These are phyloP conservation scores for Sternotherus odoratus DNA, from an alignment of 2,797 vertebrate genomes.

Conservation along the genomic window DNA sequence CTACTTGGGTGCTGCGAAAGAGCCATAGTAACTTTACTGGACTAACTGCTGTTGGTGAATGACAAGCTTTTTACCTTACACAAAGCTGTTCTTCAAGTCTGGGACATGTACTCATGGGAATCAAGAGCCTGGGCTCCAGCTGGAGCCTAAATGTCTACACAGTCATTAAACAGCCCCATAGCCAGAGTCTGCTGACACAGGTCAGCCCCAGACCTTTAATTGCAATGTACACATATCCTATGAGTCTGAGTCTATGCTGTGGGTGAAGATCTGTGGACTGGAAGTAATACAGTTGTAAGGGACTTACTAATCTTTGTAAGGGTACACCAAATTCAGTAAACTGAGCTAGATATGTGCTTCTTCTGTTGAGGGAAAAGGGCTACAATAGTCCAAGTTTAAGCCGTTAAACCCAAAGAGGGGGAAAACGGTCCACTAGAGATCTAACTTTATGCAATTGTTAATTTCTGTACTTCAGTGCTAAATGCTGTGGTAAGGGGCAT, in stretches of 20 bases:
- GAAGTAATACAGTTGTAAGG: slow-evolving; percentile 32
- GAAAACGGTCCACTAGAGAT: neutral
- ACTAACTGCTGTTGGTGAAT: neutral
- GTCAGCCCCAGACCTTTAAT: neutral
- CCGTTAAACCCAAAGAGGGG: neutral
- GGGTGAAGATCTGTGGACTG: neutral
- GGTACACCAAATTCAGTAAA: slow-evolving; percentile 10
- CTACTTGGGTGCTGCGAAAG: neutral
- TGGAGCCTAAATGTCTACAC: too few relatives aligned
- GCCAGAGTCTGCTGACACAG: neutral
- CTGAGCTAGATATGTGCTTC: slow-evolving; percentile 48
- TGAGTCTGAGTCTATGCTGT: neutral
- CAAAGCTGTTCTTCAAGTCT: neutral
- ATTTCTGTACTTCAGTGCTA: neutral
- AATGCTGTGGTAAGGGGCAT: slow-evolving; percentile 13
- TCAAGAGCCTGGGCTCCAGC: too few relatives aligned
- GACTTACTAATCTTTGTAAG: slow-evolving; percentile 16
- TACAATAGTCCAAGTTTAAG: slow-evolving; percentile 42
- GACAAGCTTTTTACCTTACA: neutral
- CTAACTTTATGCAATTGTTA: slow-evolving; percentile 42
- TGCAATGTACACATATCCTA: neutral
- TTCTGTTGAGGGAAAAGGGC: slow-evolving; percentile 33
- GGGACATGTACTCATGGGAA: neutral
- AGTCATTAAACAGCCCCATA: too few relatives aligned
- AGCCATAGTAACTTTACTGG: neutral